Evolutionary conservation across 2,797 vertebrate species (phyloP).

Genomic region (Catharus ustulatus): DNA sequence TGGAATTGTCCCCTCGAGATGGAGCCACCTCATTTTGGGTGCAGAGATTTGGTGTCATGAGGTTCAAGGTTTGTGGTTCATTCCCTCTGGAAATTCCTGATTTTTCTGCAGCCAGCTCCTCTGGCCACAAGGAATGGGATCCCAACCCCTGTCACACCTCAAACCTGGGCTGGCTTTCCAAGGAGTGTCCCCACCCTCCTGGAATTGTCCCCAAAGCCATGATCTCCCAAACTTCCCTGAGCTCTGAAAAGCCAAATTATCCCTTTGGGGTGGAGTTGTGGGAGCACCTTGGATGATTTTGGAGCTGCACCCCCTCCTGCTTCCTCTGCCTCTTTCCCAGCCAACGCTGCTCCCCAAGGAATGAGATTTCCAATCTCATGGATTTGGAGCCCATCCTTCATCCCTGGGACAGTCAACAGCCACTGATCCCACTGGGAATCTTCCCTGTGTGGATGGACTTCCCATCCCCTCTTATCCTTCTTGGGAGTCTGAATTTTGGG

Average conservation of each 20-base stretch:
- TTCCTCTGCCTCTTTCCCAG: not conserved
- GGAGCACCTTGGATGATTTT: not conserved
- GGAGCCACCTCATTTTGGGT: too few relatives aligned
- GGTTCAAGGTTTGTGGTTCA: too few relatives aligned
- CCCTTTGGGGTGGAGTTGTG: not conserved
- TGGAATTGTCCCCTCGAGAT: too few relatives aligned
- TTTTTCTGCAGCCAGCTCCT: too few relatives aligned
- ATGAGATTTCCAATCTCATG: not conserved
- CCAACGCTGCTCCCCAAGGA: accelerated
- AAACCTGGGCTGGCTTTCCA: too few relatives aligned
- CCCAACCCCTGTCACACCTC: not conserved
- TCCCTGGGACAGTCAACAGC: not conserved
- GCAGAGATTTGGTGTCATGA: too few relatives aligned
- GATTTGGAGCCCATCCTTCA: not conserved
- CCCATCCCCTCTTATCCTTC: not conserved
- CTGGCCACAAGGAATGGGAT: too few relatives aligned
- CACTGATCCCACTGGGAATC: not conserved
- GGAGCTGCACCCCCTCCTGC: not conserved
- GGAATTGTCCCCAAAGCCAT: accelerated
- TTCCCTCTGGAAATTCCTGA: too few relatives aligned
- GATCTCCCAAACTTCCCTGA: not conserved
- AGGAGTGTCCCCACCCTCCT: not conserved
- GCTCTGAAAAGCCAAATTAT: not conserved
- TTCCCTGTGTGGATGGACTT: not conserved
- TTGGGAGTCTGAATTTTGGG: not conserved